Conservation (phyloP, 1,140 invertebrate genomes). For the Hesperophylax magnus region DNA sequence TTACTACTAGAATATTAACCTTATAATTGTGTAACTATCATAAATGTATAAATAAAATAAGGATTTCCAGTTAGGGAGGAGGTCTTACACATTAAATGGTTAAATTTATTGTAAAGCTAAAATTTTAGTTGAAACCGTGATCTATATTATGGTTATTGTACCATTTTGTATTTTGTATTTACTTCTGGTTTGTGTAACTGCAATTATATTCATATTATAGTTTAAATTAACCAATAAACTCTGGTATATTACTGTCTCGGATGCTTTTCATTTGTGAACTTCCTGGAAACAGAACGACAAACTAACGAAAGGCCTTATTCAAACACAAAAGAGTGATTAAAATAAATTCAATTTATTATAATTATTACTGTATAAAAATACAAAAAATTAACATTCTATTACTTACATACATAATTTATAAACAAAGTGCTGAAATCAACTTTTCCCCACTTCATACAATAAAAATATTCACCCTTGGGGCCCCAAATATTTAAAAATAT, state of each 20-base stretch:
- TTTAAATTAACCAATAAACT: slow-evolving; percentile 51
- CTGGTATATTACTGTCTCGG: slow-evolving; percentile 44
- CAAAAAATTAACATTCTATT: too few relatives aligned
- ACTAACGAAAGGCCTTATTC: too few relatives aligned
- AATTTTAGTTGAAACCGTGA: slow-evolving; percentile 38
- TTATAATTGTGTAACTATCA: slow-evolving; percentile 56
- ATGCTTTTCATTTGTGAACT: slow-evolving; percentile 22
- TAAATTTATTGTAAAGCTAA: slow-evolving; percentile 40
- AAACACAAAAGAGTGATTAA: too few relatives aligned
- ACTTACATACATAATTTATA: too few relatives aligned
- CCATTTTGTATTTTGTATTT: slow-evolving; percentile 52
- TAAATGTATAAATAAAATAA: slow-evolving; percentile 55
- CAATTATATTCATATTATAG: slow-evolving; percentile 49
- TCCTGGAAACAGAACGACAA: too few relatives aligned
- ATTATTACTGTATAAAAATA: too few relatives aligned
- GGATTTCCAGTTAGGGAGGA: slow-evolving; percentile 28
- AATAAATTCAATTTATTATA: too few relatives aligned
- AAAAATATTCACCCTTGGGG: too few relatives aligned
- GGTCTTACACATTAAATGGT: slow-evolving; percentile 33
- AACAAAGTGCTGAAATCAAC: too few relatives aligned
- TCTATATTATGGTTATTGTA: slow-evolving; percentile 42
- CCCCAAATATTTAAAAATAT: too few relatives aligned
- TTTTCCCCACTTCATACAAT: too few relatives aligned
- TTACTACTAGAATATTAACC: slow-evolving; percentile 56
- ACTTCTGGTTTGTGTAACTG: slow-evolving; percentile 51